phyloP scores from a whole-genome alignment of 2,888 invertebrate species.

The Sinodicranocentrus sp. region DNA sequence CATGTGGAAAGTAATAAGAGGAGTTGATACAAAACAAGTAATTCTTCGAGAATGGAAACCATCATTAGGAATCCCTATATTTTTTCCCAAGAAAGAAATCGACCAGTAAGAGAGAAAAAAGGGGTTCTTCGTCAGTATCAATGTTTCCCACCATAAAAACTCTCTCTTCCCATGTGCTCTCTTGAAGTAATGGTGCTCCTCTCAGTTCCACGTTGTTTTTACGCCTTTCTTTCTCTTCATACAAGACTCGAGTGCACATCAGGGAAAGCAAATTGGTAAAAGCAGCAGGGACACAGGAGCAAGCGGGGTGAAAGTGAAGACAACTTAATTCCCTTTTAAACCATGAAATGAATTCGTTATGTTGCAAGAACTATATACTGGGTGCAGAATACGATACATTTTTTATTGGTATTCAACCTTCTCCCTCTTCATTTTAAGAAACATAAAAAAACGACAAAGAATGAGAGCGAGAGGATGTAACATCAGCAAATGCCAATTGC shows the following conservation, averaged over 20 bases:
- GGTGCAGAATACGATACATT: not conserved
- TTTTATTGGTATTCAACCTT: not conserved
- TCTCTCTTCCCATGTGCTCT: too few relatives aligned
- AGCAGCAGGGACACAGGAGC: not conserved
- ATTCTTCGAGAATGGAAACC: too few relatives aligned
- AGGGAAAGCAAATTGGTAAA: slow-evolving; percentile 7
- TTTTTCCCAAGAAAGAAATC: too few relatives aligned
- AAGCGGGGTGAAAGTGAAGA: not conserved
- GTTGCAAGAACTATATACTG: not conserved
- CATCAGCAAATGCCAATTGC: slow-evolving; percentile 14
- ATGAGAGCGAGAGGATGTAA: not conserved
- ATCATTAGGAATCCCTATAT: too few relatives aligned
- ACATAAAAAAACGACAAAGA: too few relatives aligned
- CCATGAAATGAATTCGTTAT: slow-evolving; percentile 18
- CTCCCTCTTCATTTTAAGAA: not conserved
- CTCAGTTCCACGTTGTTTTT: too few relatives aligned
- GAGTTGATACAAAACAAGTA: slow-evolving; percentile 1
- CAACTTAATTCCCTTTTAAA: slow-evolving; percentile 17
- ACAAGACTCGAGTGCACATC: too few relatives aligned
- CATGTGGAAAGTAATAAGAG: slow-evolving; percentile 21
- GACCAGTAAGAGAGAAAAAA: too few relatives aligned
- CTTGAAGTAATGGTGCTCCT: too few relatives aligned
- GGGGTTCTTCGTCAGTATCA: too few relatives aligned
- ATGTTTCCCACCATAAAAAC: too few relatives aligned
- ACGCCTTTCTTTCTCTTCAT: too few relatives aligned